Conservation (phyloP, 2,113 vertebrate genomes). For the Psilopogon haemacephalus region DNA sequence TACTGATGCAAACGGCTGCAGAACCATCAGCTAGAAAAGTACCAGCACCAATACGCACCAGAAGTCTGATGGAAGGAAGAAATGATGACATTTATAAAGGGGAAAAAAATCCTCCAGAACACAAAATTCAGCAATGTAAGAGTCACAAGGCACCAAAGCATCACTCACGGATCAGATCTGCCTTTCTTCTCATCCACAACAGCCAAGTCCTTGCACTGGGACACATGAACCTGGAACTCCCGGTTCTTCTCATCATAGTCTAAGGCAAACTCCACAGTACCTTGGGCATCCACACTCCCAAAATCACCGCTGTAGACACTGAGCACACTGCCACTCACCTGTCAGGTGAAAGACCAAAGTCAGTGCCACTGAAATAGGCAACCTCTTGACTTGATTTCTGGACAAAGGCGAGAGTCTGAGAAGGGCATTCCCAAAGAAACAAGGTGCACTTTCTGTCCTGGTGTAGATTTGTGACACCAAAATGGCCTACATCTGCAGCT, state of each 20-base stretch:
- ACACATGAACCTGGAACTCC: conserved; percentile 74
- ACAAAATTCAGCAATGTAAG: not conserved
- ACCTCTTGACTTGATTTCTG: not conserved
- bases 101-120: not conserved
- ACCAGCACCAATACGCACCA: not conserved
- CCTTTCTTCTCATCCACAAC: conserved; percentile 75
- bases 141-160: not conserved
- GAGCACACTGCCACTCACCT: conserved; percentile 77
- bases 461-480: not conserved
- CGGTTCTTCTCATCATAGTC: conserved; percentile 75
- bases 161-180: conserved; percentile 76
- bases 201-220: conserved; percentile 75
- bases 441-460: not conserved
- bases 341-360: not conserved
- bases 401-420: not conserved
- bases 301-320: conserved; percentile 76
- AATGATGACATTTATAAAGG: not conserved
- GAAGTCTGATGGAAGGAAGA: not conserved
- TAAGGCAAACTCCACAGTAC: conserved; percentile 72
- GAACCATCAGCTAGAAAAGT: not conserved
- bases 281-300: conserved; percentile 74
- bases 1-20: not conserved
- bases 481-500: not conserved
- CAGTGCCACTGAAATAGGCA: not conserved
- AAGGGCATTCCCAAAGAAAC: not conserved